Conservation (phyloP, 2,888 invertebrate species). For the Tachina grossa region DNA sequence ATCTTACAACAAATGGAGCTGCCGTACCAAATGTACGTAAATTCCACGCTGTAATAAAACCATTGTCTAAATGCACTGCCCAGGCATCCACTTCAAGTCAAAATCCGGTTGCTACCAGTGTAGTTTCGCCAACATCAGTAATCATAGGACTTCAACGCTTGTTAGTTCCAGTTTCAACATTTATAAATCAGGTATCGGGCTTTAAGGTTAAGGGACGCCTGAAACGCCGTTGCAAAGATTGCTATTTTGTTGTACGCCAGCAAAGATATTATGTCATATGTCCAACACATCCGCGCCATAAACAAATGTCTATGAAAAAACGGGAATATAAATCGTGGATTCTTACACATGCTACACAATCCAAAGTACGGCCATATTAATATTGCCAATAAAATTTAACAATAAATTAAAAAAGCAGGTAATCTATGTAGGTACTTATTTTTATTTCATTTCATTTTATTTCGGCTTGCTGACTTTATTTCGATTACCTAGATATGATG, state of each 20-base stretch:
- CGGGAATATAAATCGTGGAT: constrained; percentile 89
- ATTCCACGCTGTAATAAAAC: constrained; percentile 76
- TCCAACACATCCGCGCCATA: constrained; percentile 90
- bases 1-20: constrained; percentile 52
- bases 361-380: constrained; percentile 80
- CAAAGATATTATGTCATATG: constrained; percentile 89
- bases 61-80: constrained; percentile 62
- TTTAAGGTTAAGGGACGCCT: constrained; percentile 89
- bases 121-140: constrained; percentile 44
- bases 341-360: constrained; percentile 89
- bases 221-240: constrained; percentile 89
- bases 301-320: constrained; percentile 89
- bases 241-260: constrained; percentile 88
- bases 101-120: constrained; percentile 35
- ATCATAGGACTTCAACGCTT: constrained; percentile 68
- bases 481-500: too few species aligned
- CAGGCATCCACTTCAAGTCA: constrained; percentile 40
- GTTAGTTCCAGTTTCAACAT: constrained; percentile 76
- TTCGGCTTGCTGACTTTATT: too few species aligned
- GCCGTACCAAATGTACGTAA: constrained; percentile 63
- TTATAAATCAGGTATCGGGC: constrained; percentile 83
- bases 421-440: too few species aligned
- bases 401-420: too few species aligned
- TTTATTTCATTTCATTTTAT: too few species aligned
- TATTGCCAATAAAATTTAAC: background rate